phyloP scores from a whole-genome alignment of 2,797 vertebrate genomes.

The Limosa lapponica region DNA sequence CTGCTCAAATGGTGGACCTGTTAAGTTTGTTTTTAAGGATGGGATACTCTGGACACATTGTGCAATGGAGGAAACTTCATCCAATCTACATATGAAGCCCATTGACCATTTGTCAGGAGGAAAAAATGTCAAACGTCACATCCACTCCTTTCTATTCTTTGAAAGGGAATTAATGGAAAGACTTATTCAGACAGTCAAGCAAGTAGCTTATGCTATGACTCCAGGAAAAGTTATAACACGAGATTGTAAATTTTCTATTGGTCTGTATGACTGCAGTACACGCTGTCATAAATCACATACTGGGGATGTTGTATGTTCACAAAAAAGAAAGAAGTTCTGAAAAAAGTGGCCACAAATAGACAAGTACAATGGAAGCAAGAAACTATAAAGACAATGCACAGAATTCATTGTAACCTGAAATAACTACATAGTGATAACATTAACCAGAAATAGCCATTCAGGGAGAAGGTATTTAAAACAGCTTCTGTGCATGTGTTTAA shows the following conservation, averaged over 20 bases:
- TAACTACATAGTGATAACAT: not conserved
- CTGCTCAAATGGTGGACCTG: not conserved
- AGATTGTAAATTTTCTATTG: not conserved
- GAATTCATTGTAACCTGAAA: not conserved
- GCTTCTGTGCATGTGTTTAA: not conserved
- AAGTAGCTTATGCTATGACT: not conserved
- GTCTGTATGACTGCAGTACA: too few species aligned
- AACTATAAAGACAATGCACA: not conserved
- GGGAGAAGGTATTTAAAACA: not conserved
- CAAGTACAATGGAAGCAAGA: not conserved
- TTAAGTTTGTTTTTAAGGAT: not conserved
- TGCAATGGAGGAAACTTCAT: not conserved
- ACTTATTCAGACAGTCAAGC: not conserved
- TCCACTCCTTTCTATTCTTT: not conserved
- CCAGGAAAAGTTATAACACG: not conserved
- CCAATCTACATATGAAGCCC: not conserved
- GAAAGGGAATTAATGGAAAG: not conserved
- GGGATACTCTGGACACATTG: not conserved
- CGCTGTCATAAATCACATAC: not conserved
- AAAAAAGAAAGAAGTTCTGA: not conserved
- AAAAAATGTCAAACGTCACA: not conserved
- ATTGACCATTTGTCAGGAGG: not conserved
- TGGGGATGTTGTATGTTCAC: not conserved
- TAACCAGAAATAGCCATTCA: not conserved
- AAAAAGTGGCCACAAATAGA: not conserved